These are phyloP conservation scores for Myoxocephalus aenaeus DNA, from an alignment of 2,797 vertebrate species.

Conservation along the genomic window DNA sequence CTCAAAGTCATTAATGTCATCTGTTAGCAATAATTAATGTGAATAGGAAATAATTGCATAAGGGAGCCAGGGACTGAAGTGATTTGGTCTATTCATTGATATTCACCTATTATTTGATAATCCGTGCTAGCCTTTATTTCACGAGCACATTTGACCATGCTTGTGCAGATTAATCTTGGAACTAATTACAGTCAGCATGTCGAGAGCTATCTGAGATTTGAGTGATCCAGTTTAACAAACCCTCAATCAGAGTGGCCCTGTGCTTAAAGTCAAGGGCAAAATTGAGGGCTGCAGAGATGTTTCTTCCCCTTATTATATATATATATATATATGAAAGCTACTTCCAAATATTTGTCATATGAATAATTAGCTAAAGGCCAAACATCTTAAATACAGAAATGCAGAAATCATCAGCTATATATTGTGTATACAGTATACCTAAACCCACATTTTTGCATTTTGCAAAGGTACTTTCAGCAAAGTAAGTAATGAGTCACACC, in stretches of 20 bases:
- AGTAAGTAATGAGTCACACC: conserved; percentile 5
- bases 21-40: conserved; percentile 95
- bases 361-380: background rate
- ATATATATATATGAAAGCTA: background rate
- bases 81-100: conserved; percentile 88
- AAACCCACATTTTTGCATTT: background rate
- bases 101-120: conserved; percentile 89
- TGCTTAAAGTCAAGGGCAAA: conserved; percentile 62
- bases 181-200: conserved; percentile 83
- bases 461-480: background rate
- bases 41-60: conserved; percentile 95
- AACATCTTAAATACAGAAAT: background rate
- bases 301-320: background rate
- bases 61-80: conserved; percentile 88
- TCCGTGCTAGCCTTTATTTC: conserved; percentile 79
- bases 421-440: background rate
- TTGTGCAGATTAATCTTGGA: conserved; percentile 81
- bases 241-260: conserved; percentile 51
- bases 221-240: conserved; percentile 82
- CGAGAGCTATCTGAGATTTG: conserved; percentile 81
- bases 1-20: conserved; percentile 96
- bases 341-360: background rate
- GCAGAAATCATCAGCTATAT: background rate
- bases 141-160: conserved; percentile 77
- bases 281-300: background rate